Base-by-base conservation (phyloP, 2,888 invertebrate genomes). In the Eristalis tenax region DNA sequence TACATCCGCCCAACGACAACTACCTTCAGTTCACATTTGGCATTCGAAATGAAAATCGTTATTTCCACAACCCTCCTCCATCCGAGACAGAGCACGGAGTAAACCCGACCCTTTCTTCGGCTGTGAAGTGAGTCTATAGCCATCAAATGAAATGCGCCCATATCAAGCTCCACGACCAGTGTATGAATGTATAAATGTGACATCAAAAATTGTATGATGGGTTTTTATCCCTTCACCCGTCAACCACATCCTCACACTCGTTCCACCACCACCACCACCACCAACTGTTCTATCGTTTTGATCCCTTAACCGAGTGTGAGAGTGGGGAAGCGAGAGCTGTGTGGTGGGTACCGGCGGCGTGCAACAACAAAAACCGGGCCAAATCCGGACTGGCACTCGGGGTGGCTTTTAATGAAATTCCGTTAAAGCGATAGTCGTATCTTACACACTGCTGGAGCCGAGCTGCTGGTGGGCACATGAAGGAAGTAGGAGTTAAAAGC, bases 41-140 rank as follows among this genome's bases (percentile, higher is more conserved):
- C 69, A 77, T 77, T 77, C 69, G 43, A 69, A 77, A 77, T 77
- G 63, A 50, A 69, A 77, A 68, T 77, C 77, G 61, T 77, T 63
- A 69, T 69, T 50, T 61, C 22, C 61, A 38, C n/a, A 13, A 11
- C 11, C 18, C 35, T 15, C 2, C 26, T 18, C 43, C 4, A 18
- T 8, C 8, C 0, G 8, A 50, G 50, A 18, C 38, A 13, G 38
- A 8, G n/a, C n/a, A 18, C 18, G n/a, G 18, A n/a, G 43, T 43
- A 1, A 43, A 18, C 50, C 18, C 50, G 6, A 8, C 50, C 2
- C 50, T 50, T 18, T 18, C n/a, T 18, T 18, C 50, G 18, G 18
- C 43, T 50, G 18, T n/a, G 43, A 50, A 50, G 43, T 18, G 50
- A 8, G 18, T 50, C 50, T 50, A 18, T 8, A 18, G 38, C 40